Evolutionary conservation across 2,888 invertebrate species (phyloP), one percentile per base, ranked within the genome.

Genomic region (Melikaiella ostensackeni): DNA sequence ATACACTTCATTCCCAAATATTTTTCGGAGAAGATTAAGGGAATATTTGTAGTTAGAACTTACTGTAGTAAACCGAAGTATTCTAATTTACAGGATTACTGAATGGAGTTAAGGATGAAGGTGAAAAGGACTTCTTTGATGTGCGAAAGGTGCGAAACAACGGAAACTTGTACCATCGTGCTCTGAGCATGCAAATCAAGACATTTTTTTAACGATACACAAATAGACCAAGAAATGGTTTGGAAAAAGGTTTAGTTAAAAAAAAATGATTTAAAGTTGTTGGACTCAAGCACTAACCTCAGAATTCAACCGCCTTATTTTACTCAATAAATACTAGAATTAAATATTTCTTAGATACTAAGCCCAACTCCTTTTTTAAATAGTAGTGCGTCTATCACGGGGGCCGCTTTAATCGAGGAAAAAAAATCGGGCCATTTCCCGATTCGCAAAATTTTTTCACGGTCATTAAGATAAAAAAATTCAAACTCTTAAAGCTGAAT

Each of bases 61-160:
- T 70, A 70, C 70, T 70, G n/a, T n/a, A 2, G 11, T 11, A 46
- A 46, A 30, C 30, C 24, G 50, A 70, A 50, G 50, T 50, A n/a
- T 63, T 30, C 19, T 33, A 70, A 70, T 30, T n/a, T 70, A 70
- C 70, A 70, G 70, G 50, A 50, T 50, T 46, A 70, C 70, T 19
- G 50, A 46, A n/a, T 70, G 70, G n/a, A 66, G 16, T 50, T 66
- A 70, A 70, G 70, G 70, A 70, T 27, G 33, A 19, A 50, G 30
- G n/a, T 50, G 46, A 70, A 70, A 13, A 30, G 70, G 70, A 70
- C 70, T 50, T 70, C 50, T 46, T 50, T 55, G 30, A 33, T 70
- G 46, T n/a, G 30, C 9, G 30, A 70, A 70, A 33, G 50, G 46
- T n/a, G 30, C 9, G 30, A 70, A 70, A 70, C 19, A 46, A 50